phyloP scores from a whole-genome alignment of 2,888 invertebrate species.

The Troides aeacus region DNA sequence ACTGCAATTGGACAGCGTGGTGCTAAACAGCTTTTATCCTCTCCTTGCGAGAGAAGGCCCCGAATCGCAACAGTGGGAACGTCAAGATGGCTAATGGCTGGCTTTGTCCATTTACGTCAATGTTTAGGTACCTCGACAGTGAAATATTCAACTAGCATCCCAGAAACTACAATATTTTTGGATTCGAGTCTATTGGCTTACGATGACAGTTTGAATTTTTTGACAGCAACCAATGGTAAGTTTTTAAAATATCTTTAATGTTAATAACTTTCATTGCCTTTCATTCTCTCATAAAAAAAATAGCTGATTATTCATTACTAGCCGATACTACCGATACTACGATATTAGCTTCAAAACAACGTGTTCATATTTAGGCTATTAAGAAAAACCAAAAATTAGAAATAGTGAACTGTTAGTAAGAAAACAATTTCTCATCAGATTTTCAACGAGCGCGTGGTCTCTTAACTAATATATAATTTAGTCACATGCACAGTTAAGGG shows the following conservation, averaged over 20 bases:
- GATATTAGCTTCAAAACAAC: no score
- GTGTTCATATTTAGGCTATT: no score
- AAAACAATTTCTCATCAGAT: not conserved
- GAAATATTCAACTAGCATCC: not conserved
- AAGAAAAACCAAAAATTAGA: not conserved
- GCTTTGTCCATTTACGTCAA: not conserved
- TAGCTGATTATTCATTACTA: no score
- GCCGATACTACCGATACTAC: no score
- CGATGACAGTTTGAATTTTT: slow-evolving; percentile 42
- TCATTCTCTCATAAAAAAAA: not conserved
- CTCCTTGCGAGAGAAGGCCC: no score
- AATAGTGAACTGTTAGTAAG: not conserved
- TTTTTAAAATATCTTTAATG: not conserved
- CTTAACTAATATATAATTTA: no score
- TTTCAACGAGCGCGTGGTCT: not conserved
- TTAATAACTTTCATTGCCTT: not conserved
- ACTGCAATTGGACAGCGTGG: no score
- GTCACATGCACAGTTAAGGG: no score
- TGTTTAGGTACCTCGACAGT: slow-evolving; percentile 3
- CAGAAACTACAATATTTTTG: slow-evolving; percentile 29
- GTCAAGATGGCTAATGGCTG: not conserved
- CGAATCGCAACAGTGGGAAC: no score
- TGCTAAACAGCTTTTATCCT: no score
- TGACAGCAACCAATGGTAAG: slow-evolving; percentile 31
- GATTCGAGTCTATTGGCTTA: slow-evolving; percentile 45